Base-by-base conservation (phyloP, 1,140 invertebrate species). In the Archivesica marissinica region DNA sequence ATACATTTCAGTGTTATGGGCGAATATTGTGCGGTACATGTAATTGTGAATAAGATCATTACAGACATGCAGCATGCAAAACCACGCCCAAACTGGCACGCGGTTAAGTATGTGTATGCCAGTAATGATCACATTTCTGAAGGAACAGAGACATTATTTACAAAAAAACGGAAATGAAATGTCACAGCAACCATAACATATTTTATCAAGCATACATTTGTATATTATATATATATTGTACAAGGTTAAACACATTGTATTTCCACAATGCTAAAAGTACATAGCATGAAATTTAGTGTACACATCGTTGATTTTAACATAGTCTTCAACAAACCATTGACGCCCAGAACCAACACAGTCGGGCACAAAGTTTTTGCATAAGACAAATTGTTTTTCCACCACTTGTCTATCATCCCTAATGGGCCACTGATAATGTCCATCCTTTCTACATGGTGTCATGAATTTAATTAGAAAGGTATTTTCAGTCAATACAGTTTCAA, bases 301-400 rank as follows among this genome's bases (percentile, higher is more conserved):
- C 20, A 56, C 4, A 9, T 56, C 2, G 23, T 30, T 35, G 6
- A 66, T 38, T n/a, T 6, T 7, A 17, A 15, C 9, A 20, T 35
- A 9, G 1, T 66, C 35, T 15, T 7, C 11, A 2, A 66, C 35
- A 35, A 35, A 38, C 72, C 72, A 76, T 33, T 35, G 47, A 23
- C 72, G 47, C 2, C 72, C 50, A 56, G 23, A 25, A 23, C 9
- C n/a, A 20, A 76, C 50, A 56, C 72, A 76, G 50, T 76, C 72
- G 15, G 72, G 72, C 39, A 76, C 50, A 76, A 76, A 56, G 7
- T 38, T 30, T 35, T n/a, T 56, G 23, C 47, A 13, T 13, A 76
- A 35, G 1, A 76, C 28, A 56, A 76, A 76, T 38, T 76, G 47
- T 11, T 30, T 54, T 9, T 76, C 20, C 13, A 76, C 72, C 3